A percentile compares a stretch with the other conserved stretches of the same genome.
phyloP scores from a whole-genome alignment of 2,797 vertebrate species.

The Melanotaenia pygmaea region DNA sequence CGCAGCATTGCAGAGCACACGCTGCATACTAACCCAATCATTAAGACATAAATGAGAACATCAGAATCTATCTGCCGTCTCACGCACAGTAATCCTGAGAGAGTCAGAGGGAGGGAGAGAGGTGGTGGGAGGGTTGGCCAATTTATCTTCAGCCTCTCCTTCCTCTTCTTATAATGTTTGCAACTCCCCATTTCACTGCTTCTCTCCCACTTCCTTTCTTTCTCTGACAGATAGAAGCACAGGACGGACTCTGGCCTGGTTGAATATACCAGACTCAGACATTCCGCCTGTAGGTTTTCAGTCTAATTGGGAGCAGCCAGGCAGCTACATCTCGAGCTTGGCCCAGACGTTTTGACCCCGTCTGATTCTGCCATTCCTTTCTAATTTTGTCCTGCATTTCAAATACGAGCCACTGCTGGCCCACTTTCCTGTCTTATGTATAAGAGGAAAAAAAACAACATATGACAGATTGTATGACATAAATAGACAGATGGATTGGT shows the following conservation, averaged over 20 bases:
- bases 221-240: constrained; percentile 60
- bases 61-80: constrained; percentile 81
- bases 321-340: constrained; percentile 51
- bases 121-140: constrained; percentile 54
- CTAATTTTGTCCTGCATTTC: constrained; percentile 65
- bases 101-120: constrained; percentile 37
- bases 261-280: constrained; percentile 67
- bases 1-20: constrained; percentile 79
- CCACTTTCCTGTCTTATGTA: constrained; percentile 61
- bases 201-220: constrained; percentile 53
- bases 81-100: constrained; percentile 67
- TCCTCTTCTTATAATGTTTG: constrained; percentile 69
- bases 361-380: constrained; percentile 62
- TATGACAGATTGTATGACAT: constrained; percentile 34
- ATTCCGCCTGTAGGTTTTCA: constrained; percentile 57
- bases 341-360: constrained; percentile 71
- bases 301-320: constrained; percentile 73
- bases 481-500: background rate
- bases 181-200: constrained; percentile 55
- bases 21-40: constrained; percentile 88
- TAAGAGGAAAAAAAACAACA: constrained; percentile 25
- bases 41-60: constrained; percentile 85
- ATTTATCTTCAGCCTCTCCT: constrained; percentile 73
- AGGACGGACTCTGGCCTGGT: constrained; percentile 67
- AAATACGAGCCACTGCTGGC: constrained; percentile 56